Evolutionary conservation across 2,113 vertebrate genomes (phyloP).

Genomic region (Xenopus tropicalis): UCB_Xtro_10.0 CM004443.2:164310001-164310500

Average conservation of each 20-base stretch:
- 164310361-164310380: slow-evolving; percentile 75
- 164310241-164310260: slow-evolving; percentile 49
- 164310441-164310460: slow-evolving; percentile 68
- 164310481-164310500: slow-evolving; percentile 67
- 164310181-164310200: slow-evolving; percentile 85
- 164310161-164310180: slow-evolving; percentile 89
- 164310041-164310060: slow-evolving; percentile 20
- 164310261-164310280: slow-evolving; percentile 39
- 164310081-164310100: slow-evolving; percentile 61
- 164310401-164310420: slow-evolving; percentile 64
- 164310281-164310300: slow-evolving; percentile 67
- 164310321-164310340: slow-evolving; percentile 56
- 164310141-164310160: slow-evolving; percentile 87
- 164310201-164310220: slow-evolving; percentile 81
- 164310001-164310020: slow-evolving; percentile 13
- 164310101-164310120: slow-evolving; percentile 90
- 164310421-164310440: slow-evolving; percentile 70
- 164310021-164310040: background rate
- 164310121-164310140: slow-evolving; percentile 87
- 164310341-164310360: slow-evolving; percentile 60
- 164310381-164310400: slow-evolving; percentile 56
- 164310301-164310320: slow-evolving; percentile 65
- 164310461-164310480: slow-evolving; percentile 83
- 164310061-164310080: background rate
- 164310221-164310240: slow-evolving; percentile 62